Base-by-base conservation (phyloP, 2,797 vertebrate species). In the Rhabdophis nuchalis region DNA sequence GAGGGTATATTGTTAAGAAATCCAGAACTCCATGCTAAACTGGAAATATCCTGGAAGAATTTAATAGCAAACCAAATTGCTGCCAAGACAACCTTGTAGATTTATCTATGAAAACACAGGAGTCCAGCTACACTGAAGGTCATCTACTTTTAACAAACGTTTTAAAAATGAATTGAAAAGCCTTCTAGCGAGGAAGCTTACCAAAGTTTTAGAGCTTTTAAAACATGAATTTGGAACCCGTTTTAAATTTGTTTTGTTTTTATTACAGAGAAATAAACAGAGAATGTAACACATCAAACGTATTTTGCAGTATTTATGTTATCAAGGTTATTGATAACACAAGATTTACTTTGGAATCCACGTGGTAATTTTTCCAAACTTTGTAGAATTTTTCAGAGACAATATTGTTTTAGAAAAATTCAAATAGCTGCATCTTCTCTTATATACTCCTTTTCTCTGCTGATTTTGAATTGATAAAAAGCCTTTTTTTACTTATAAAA, bases 181-280 rank as follows among this genome's bases (percentile, higher is more conserved):
- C 92, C 94, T 96, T 64, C 93, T 95, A 93, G 93, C 91, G 96
- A 95, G 93, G 94, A 92, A 91, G 91, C 92, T 93, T 93, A 92
- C 88, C 86, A 92, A 23, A 46, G 82, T 87, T 89, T 91, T 12
- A 95, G 94, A 95, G 86, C 93, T 94, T 94, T 94, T 95, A 53
- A 27, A 54, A 25, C 12, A 20, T 54, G 32, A 72, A 92, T 88
- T 94, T 94, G 64, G 89, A 89, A 90, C 90, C 95, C 94, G 95
- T 94, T 56, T 93, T 92, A 95, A 96, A 93, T 93, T 94, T 91
- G 94, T 95, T 95, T 95, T 94, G 95, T 95, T 96, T 97, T 90
- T 90, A 64, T 95, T 93, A n/a, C n/a, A n/a, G n/a, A n/a, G n/a
- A n/a, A n/a, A n/a, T n/a, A n/a, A n/a, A 95, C 92, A 94, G 92